Percentiles rank a stretch among this genome's conserved stretches.
These are phyloP conservation scores for Alexandromys fortis DNA, from an alignment of 2,113 vertebrate genomes.

Conservation along the genomic window DNA sequence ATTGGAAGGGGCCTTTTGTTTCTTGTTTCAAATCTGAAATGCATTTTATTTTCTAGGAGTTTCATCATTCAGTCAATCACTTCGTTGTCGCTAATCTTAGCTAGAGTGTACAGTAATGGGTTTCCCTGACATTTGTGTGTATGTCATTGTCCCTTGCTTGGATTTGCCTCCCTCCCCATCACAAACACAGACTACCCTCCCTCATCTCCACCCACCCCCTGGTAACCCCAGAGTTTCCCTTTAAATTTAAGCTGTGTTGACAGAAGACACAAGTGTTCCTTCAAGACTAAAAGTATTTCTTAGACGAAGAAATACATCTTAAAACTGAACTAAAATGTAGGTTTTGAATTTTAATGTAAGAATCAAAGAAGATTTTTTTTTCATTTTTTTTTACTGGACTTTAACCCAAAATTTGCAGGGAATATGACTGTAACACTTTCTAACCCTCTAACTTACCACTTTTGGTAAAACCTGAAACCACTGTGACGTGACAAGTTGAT, in stretches of 20 bases:
- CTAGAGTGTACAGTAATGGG: not conserved
- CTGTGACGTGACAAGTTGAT: not conserved
- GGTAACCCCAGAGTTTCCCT: not conserved
- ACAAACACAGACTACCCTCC: not conserved
- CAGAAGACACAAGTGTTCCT: not conserved
- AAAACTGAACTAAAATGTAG: not conserved
- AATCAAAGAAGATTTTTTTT: not conserved
- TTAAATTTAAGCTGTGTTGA: not conserved
- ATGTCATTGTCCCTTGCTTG: no score
- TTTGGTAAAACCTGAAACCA: slow-evolving; percentile 25
- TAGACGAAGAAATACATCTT: slow-evolving; percentile 10
- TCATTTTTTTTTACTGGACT: not conserved
- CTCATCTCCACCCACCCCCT: not conserved
- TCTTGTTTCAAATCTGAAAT: not conserved
- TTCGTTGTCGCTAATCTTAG: not conserved
- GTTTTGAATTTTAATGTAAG: slow-evolving; percentile 47
- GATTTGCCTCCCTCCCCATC: no score
- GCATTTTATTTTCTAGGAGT: not conserved
- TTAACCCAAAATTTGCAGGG: slow-evolving; percentile 9
- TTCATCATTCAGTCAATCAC: not conserved
- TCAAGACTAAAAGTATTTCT: not conserved
- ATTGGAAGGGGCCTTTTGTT: not conserved
- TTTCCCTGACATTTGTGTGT: not conserved
- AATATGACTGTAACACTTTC: not conserved
- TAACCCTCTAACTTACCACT: not conserved